Conservation (phyloP, 2,797 vertebrate genomes). For the Poliocrania exsul region DNA sequence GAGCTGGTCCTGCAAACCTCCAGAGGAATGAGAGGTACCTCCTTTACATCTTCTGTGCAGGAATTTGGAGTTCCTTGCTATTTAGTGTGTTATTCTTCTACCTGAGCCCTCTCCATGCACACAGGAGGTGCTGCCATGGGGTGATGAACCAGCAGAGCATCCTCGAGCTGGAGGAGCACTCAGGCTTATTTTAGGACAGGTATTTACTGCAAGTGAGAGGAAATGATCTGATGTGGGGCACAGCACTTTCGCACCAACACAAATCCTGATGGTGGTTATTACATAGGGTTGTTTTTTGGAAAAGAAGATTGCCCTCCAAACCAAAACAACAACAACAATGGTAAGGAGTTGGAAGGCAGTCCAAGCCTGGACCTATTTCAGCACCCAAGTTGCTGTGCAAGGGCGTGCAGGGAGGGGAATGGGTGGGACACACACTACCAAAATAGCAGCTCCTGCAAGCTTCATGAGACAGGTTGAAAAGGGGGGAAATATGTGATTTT, state of each 20-base stretch:
- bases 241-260: neutral
- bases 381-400: neutral
- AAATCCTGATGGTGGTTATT: neutral
- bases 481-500: neutral
- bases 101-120: neutral
- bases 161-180: neutral
- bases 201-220: neutral
- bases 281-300: neutral
- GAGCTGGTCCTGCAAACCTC: neutral
- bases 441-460: neutral
- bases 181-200: neutral
- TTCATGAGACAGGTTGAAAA: neutral
- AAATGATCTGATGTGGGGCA: neutral
- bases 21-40: neutral
- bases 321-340: neutral
- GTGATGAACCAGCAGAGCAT: neutral
- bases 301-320: conserved; percentile 6
- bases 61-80: neutral
- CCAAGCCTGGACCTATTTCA: neutral
- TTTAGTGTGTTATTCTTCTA: neutral
- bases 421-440: neutral
- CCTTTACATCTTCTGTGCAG: neutral
- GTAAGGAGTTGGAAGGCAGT: neutral
- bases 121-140: neutral
- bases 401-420: neutral